Evolutionary conservation across 2,888 invertebrate species (phyloP), one percentile per base, ranked within the genome.

Genomic region (Iselma pallidipennis): DNA sequence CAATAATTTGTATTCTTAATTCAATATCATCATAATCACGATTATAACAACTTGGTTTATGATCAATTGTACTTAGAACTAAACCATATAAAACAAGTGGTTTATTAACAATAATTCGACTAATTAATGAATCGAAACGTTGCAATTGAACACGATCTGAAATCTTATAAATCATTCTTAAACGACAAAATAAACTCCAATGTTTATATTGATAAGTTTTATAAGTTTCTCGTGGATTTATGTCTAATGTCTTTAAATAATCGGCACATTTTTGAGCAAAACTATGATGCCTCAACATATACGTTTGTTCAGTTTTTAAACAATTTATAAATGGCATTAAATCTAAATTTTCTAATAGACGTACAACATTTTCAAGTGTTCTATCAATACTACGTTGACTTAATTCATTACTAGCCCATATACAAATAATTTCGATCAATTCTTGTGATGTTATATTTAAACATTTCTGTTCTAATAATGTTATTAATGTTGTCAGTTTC

Each of bases 331-430:
- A 67, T n/a, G 63, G 59, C 14, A 74, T 23, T 28, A 74, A 57
- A 33, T 71, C 63, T 50, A 68, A 67, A 29, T 67, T 61, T 50
- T 67, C 65, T 28, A 74, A 61, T 31, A 73, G 50, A 51, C 61
- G 49, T 12, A 73, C 49, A 51, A 84, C 81, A 71, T 83, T 85
- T 66, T 83, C 81, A 57, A 82, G 71, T 53, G 82, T 81, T 37
- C 75, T 72, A 50, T 78, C 70, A 14, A 84, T 70, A 61, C 48
- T 82, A 78, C 67, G 81, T 80, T 66, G 81, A 79, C 73, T 82
- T 74, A 72, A 87, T 73, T 85, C 86, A 66, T 79, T 74, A 55
- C 78, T 69, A 45, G 85, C 83, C 88, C 88, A 88, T 61, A 83
- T 81, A 74, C 87, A 81, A 16, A 85, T 82, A 72, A 83, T 80